Conservation (phyloP, 2,888 invertebrate genomes). For the Physocephala rufipes region DNA sequence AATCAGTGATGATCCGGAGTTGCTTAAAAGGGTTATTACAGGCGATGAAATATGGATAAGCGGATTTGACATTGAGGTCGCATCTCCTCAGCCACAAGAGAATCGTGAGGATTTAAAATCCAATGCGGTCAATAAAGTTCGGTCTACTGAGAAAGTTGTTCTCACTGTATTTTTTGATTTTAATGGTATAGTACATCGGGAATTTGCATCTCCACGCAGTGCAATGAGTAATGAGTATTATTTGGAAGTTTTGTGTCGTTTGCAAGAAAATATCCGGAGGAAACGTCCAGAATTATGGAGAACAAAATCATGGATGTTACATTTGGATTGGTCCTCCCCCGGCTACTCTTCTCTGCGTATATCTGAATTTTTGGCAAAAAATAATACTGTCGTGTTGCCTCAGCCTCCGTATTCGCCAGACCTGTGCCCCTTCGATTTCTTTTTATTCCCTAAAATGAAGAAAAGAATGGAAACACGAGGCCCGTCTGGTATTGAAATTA, state of each 20-base stretch:
- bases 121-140: conserved; percentile 12
- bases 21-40: conserved; percentile 33
- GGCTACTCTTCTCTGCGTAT: conserved; percentile 25
- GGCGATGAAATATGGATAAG: conserved; percentile 32
- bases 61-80: conserved; percentile 33
- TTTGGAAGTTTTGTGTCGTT: conserved; percentile 29
- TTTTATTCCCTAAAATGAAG: conserved; percentile 7
- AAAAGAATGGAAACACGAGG: not conserved
- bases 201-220: conserved; percentile 23
- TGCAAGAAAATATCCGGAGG: conserved; percentile 29
- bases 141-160: not conserved
- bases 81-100: conserved; percentile 4
- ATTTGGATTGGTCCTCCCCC: conserved; percentile 29
- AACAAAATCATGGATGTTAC: conserved; percentile 32
- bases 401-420: conserved; percentile 16
- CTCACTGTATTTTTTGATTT: not conserved
- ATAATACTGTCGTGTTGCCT: not conserved
- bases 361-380: conserved; percentile 6
- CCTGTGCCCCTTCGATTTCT: conserved; percentile 4
- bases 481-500: not conserved
- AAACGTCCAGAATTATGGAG: conserved; percentile 36
- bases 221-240: conserved; percentile 32
- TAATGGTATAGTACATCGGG: not conserved
- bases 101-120: conserved; percentile 12
- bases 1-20: conserved; percentile 24